Conservation (phyloP, 2,113 vertebrate species). For the Cebus imitator region DNA sequence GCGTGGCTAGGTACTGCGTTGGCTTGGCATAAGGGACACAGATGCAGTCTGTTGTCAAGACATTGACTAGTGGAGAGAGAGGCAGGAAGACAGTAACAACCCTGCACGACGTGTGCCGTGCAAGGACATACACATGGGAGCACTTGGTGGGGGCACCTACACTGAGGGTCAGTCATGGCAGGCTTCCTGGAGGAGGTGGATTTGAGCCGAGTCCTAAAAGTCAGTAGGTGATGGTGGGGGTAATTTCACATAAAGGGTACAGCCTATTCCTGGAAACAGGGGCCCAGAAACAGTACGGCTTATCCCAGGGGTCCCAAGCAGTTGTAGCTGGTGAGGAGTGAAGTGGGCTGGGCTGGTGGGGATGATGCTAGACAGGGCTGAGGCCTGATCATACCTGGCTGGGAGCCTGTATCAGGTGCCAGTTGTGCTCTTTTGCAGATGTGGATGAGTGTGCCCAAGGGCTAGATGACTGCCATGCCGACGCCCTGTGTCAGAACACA, state of each 20-base stretch:
- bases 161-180: neutral
- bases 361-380: neutral
- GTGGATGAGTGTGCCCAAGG: slow-evolving; percentile 94
- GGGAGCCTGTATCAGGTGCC: neutral
- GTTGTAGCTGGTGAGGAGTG: neutral
- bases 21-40: neutral
- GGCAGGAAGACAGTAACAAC: neutral
- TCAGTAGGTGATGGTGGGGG: neutral
- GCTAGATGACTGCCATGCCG: slow-evolving; percentile 94
- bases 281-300: neutral
- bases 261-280: neutral
- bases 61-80: neutral
- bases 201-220: neutral
- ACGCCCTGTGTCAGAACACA: slow-evolving; percentile 96
- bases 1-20: neutral
- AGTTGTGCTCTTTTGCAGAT: slow-evolving; percentile 84
- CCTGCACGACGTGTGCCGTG: neutral
- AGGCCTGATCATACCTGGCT: neutral
- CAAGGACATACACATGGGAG: neutral
- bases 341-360: neutral
- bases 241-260: neutral
- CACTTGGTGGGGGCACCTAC: neutral
- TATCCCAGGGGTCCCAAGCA: neutral
- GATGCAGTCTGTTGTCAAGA: neutral
- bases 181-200: neutral